Conservation (phyloP, 2,797 vertebrate genomes). For the Orientallactaga sibirica region DNA sequence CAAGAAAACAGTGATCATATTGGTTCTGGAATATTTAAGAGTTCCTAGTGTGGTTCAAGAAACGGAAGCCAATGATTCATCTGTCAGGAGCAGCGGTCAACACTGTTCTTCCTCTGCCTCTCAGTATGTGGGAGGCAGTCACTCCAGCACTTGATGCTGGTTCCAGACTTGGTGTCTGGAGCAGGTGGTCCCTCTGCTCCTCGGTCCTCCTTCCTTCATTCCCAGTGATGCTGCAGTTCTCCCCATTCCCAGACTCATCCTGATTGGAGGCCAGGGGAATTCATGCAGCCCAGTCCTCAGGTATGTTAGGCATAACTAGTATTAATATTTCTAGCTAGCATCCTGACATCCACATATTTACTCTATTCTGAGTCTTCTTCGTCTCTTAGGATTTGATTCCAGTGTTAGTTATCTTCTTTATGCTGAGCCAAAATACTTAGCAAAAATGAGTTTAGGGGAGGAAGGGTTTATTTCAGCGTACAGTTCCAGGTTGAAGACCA, state of each 20-base stretch:
- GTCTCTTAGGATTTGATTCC: rapidly evolving
- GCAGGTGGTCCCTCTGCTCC: neutral
- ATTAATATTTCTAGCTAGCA: neutral
- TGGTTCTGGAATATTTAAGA: neutral
- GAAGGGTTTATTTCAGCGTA: too few relatives aligned
- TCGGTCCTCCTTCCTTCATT: neutral
- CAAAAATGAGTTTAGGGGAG: too few relatives aligned
- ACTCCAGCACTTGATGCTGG: neutral
- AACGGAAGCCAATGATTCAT: neutral
- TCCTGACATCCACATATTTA: too few relatives aligned
- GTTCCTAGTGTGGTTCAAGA: neutral
- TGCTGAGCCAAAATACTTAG: too few relatives aligned
- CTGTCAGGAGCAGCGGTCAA: neutral
- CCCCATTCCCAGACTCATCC: neutral
- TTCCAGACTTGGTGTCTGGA: too few relatives aligned
- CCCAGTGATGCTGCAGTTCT: neutral
- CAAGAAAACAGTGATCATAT: neutral
- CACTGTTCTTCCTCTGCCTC: neutral
- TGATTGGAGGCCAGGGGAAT: too few relatives aligned
- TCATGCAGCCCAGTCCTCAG: neutral
- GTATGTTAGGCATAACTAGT: neutral
- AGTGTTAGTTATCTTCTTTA: too few relatives aligned
- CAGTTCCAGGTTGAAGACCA: too few relatives aligned
- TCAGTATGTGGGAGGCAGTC: neutral
- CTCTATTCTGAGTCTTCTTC: too few relatives aligned